These are phyloP conservation scores for Calcarius lapponicus DNA, from an alignment of 2,797 vertebrate species.

Conservation along the genomic window DNA sequence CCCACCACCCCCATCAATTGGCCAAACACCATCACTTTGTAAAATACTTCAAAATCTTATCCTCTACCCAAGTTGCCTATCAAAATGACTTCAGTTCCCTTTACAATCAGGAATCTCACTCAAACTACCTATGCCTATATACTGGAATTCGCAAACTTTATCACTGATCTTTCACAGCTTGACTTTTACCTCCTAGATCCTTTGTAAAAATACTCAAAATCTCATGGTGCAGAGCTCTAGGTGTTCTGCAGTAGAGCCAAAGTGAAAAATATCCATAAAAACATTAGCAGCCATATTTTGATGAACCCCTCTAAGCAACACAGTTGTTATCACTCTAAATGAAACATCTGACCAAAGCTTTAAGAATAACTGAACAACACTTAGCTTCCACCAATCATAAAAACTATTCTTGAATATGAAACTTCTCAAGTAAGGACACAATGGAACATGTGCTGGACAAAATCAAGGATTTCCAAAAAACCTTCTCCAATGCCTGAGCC, in stretches of 20 bases:
- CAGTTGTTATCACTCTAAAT: background rate
- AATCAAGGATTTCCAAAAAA: background rate
- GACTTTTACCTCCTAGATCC: background rate
- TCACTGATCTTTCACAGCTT: background rate
- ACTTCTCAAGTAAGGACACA: background rate
- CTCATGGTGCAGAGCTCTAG: background rate
- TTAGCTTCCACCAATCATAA: background rate
- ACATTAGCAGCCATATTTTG: background rate
- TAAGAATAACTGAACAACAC: background rate
- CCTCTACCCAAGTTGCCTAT: background rate
- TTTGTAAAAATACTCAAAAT: background rate
- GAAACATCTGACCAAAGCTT: background rate
- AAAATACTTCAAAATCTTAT: background rate
- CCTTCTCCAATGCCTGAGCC: background rate
- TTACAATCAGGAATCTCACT: background rate
- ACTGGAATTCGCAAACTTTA: background rate
- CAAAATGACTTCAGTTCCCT: background rate
- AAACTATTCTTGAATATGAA: background rate
- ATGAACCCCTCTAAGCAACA: background rate
- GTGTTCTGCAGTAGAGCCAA: background rate
- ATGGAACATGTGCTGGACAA: fast-evolving
- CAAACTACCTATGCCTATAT: background rate
- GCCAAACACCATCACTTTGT: background rate
- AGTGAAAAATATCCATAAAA: background rate
- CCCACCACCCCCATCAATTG: fast-evolving